A percentile compares a stretch with the other conserved stretches of the same genome.
These are phyloP conservation scores for Brachionus paranguensis DNA, from an alignment of 1,140 invertebrate genomes.

Conservation along the genomic window DNA sequence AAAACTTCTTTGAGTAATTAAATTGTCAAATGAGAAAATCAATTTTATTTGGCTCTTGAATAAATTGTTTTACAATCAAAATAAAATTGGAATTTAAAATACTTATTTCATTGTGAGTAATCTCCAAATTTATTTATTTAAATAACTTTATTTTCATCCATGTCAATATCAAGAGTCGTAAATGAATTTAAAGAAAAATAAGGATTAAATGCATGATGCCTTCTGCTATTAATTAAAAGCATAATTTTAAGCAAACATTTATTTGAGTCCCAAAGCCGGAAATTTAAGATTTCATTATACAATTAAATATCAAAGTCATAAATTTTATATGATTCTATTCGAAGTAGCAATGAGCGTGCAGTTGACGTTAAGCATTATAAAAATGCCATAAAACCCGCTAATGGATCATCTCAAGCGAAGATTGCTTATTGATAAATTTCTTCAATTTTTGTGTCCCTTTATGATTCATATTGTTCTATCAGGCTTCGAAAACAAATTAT, in stretches of 20 bases:
- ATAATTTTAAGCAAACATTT: neutral
- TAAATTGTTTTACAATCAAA: neutral
- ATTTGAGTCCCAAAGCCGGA: neutral
- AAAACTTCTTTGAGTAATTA: neutral
- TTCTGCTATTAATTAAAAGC: neutral
- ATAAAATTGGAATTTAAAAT: neutral
- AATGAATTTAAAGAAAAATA: neutral
- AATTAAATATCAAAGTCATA: neutral
- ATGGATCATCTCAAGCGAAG: neutral
- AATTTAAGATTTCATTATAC: neutral
- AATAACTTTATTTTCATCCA: neutral
- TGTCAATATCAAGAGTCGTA: conserved; percentile 13
- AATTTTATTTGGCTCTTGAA: neutral
- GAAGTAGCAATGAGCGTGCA: neutral
- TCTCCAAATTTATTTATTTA: neutral
- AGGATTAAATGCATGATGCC: conserved; percentile 15
- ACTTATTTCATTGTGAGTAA: neutral
- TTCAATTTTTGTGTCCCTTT: neutral
- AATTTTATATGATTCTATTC: neutral
- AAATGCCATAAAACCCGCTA: neutral
- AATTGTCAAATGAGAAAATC: neutral
- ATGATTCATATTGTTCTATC: neutral
- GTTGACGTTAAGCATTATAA: neutral
- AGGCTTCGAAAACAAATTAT: conserved; percentile 34
- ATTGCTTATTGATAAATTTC: neutral